Percentiles rank a stretch among this genome's conserved stretches.
These are phyloP conservation scores for Iselma pallidipennis DNA, from an alignment of 2,888 invertebrate genomes.

Conservation along the genomic window DNA sequence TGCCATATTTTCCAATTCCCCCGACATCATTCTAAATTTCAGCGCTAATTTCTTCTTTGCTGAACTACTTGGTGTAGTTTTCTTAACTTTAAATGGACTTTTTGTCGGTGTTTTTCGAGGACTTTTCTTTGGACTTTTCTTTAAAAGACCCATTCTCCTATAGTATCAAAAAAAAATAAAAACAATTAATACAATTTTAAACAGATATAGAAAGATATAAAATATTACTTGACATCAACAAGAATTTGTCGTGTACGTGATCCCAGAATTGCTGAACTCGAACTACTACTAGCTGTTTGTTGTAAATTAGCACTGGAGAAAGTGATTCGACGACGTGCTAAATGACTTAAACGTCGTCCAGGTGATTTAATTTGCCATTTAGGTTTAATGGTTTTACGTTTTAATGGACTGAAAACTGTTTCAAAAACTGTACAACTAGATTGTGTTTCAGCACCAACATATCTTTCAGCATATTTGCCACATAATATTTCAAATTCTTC, in stretches of 20 bases:
- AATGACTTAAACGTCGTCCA: slow-evolving; percentile 74
- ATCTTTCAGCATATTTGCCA: slow-evolving; percentile 69
- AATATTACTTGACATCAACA: slow-evolving; percentile 67
- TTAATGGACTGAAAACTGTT: slow-evolving; percentile 63
- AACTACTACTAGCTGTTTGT: slow-evolving; percentile 38
- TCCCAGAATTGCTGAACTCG: slow-evolving; percentile 52
- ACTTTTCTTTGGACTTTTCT: slow-evolving; percentile 44
- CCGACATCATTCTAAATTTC: slow-evolving; percentile 43
- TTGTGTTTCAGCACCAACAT: slow-evolving; percentile 75
- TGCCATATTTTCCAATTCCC: slow-evolving; percentile 39
- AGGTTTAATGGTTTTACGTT: slow-evolving; percentile 60
- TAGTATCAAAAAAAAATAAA: slow-evolving; percentile 9
- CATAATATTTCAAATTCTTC: slow-evolving; percentile 73
- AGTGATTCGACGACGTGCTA: slow-evolving; percentile 74
- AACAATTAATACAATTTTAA: background rate
- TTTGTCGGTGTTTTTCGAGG: slow-evolving; percentile 53
- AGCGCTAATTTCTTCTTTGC: slow-evolving; percentile 62
- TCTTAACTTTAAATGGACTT: slow-evolving; percentile 57
- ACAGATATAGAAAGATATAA: background rate
- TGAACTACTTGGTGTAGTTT: slow-evolving; percentile 66
- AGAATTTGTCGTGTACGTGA: slow-evolving; percentile 62
- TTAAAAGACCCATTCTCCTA: slow-evolving; percentile 54
- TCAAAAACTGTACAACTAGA: slow-evolving; percentile 67
- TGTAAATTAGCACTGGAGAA: slow-evolving; percentile 73
- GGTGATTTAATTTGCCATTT: slow-evolving; percentile 66